Evolutionary conservation across 2,113 vertebrate species (phyloP).

Genomic region (Passer montanus): DNA sequence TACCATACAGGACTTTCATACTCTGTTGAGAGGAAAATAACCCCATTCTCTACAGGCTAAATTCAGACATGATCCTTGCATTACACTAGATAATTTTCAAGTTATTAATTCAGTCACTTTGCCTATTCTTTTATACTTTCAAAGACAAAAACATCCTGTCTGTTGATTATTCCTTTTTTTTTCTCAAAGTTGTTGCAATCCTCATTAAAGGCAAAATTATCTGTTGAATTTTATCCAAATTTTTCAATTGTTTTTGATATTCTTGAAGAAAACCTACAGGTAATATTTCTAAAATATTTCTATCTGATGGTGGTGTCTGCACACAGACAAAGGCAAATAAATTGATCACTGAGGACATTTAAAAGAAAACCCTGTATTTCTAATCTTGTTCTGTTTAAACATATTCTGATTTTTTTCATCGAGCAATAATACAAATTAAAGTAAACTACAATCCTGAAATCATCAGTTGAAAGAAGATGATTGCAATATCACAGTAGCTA

Average conservation of each 20-base stretch:
- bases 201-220: background rate
- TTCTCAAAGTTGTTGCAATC: background rate
- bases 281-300: background rate
- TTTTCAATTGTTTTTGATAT: background rate
- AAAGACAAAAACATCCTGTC: background rate
- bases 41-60: background rate
- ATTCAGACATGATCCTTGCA: background rate
- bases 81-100: background rate
- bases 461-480: background rate
- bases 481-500: background rate
- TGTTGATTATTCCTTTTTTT: background rate
- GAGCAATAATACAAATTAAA: background rate
- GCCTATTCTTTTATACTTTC: background rate
- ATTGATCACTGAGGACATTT: background rate
- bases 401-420: background rate
- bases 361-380: background rate
- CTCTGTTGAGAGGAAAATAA: background rate
- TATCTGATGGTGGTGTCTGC: background rate
- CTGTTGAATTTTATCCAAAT: background rate
- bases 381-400: background rate
- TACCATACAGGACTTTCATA: background rate
- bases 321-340: background rate
- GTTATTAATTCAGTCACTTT: background rate
- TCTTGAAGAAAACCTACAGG: background rate
- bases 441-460: background rate